These are phyloP conservation scores for Microtus oregoni DNA, from an alignment of 2,113 vertebrate genomes.

Conservation along the genomic window DNA sequence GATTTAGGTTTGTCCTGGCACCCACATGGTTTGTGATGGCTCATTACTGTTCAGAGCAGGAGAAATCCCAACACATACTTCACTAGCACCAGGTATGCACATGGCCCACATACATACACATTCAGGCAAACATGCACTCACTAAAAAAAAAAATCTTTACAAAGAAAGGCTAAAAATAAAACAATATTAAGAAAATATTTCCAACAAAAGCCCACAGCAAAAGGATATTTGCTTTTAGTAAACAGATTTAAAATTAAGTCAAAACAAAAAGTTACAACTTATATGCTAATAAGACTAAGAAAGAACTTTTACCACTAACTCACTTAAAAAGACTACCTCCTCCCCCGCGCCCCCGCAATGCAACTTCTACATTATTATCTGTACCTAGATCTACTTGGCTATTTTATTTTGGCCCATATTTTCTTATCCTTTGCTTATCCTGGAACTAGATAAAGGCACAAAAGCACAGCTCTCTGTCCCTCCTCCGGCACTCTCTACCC, in stretches of 20 bases:
- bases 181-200: background rate
- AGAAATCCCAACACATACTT: background rate
- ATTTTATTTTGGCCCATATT: slow-evolving; percentile 56
- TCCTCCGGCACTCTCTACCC: too few relatives aligned
- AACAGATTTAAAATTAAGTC: slow-evolving; percentile 46
- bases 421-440: slow-evolving; percentile 3
- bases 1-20: background rate
- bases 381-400: slow-evolving; percentile 26
- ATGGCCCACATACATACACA: background rate
- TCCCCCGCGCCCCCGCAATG: background rate
- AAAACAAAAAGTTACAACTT: slow-evolving; percentile 13
- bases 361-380: slow-evolving; percentile 56
- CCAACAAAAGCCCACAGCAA: background rate
- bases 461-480: background rate
- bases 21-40: background rate
- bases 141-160: background rate
- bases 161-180: background rate
- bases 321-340: background rate
- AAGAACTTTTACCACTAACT: background rate
- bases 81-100: background rate
- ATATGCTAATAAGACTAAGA: slow-evolving; percentile 1
- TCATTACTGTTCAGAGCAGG: background rate
- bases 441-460: slow-evolving; percentile 41
- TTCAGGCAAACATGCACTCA: background rate
- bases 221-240: slow-evolving; percentile 16